Evolutionary conservation across 2,113 vertebrate genomes (phyloP), one percentile per base, ranked within the genome.

Genomic region (Malurus cyaneus): DNA sequence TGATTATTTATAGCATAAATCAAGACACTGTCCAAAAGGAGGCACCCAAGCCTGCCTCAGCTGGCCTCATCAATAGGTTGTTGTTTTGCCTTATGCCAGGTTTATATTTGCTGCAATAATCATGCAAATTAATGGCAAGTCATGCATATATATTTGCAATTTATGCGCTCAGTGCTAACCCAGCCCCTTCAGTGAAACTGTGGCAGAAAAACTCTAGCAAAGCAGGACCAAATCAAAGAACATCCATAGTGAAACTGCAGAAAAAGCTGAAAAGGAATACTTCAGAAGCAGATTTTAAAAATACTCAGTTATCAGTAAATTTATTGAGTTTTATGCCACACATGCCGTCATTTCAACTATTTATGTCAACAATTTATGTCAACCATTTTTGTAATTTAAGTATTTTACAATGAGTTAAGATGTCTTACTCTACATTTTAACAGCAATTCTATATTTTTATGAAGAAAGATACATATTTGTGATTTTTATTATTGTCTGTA

Each of bases 121-220:
- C 79, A 96, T 86, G 92, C 65, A 96, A 92, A 96, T 76, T 34
- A 19, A 74, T 34, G 84, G 39, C 84, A 91, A 94, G 70, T 57
- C 89, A 93, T 91, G 86, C 91, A 95, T 85, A 93, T 78, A 85
- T 72, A 96, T 96, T 84, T 93, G 70, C 81, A 96, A 93, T 93
- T 92, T 90, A 92, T 81, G 61, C 71, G 65, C 36, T 86, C 20
- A 31, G 61, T 65, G 59, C 95, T 90, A 84, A 80, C 26, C 9
- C 65, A 94, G 56, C 26, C 82, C 12, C 61, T 89, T 73, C 44
- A 29, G 39, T 72, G 71, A 84, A 91, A 86, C 14, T 1, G 3
- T 29, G 44, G n/a, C 50, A 24, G 34, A 79, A 80, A 15, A 50
- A 79, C 42, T 70, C 26, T 6, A 64, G 49, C 49, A 93, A 83